phyloP scores from a whole-genome alignment of 2,113 vertebrate genomes.

The Ardeotis arabs region DNA sequence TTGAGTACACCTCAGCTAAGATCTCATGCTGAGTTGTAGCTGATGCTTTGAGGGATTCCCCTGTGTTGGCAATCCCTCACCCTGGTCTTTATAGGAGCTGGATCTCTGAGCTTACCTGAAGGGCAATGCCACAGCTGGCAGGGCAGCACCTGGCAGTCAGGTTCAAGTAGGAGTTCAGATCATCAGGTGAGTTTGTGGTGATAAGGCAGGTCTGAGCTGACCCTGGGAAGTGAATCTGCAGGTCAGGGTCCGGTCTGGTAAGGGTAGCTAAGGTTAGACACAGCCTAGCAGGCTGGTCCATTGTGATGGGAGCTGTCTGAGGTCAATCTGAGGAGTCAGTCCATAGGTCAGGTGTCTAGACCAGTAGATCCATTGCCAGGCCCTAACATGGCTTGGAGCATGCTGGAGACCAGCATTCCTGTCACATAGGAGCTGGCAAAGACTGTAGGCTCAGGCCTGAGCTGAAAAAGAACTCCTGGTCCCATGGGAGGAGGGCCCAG shows the following conservation, averaged over 20 bases:
- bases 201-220: not conserved
- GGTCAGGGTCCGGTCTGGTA: not conserved
- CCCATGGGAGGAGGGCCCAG: fast-evolving
- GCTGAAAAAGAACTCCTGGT: not conserved
- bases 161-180: not conserved
- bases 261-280: not conserved
- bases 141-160: not conserved
- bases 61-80: not conserved
- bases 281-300: not conserved
- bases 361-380: not conserved
- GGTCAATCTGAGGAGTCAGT: not conserved
- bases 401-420: not conserved
- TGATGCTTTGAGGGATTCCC: not conserved
- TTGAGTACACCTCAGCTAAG: not conserved
- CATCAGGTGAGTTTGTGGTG: not conserved
- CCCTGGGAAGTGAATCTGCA: not conserved
- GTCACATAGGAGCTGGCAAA: not conserved
- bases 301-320: not conserved
- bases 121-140: not conserved
- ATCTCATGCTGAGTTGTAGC: not conserved
- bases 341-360: not conserved
- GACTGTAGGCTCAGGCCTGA: not conserved
- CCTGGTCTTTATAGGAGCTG: not conserved
- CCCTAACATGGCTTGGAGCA: not conserved
- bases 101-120: not conserved